Percentiles rank a stretch among this genome's conserved stretches.
Conservation (phyloP, 2,797 vertebrate species). For the Malurus splendens region DNA sequence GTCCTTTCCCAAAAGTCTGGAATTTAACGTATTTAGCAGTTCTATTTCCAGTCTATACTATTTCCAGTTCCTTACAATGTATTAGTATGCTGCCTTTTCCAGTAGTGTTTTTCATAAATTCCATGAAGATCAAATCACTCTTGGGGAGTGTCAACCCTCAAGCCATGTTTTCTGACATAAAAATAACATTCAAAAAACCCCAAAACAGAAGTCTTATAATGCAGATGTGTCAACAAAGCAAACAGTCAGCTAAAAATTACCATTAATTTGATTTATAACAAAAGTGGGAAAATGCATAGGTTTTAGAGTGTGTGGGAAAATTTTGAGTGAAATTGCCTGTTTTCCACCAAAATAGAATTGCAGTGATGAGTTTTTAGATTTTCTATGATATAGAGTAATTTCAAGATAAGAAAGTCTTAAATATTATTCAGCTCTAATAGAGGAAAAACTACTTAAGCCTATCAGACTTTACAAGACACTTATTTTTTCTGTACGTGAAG, state of each 20-base stretch:
- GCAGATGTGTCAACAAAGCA: background rate
- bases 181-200: fast-evolving
- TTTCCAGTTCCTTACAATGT: background rate
- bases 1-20: background rate
- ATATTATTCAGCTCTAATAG: background rate
- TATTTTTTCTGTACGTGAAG: background rate
- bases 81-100: background rate
- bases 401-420: background rate
- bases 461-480: background rate
- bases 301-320: background rate
- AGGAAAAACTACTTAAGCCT: background rate
- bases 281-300: background rate
- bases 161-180: background rate
- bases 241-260: background rate
- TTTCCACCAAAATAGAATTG: background rate
- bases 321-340: background rate
- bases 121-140: background rate
- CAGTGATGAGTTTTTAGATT: background rate
- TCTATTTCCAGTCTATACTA: background rate
- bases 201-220: background rate
- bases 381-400: background rate
- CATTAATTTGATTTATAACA: background rate
- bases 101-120: background rate
- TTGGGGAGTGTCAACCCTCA: background rate
- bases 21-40: background rate